Conservation (phyloP, 30 jellyfish, hydroid and myxozoan species). For the Hydra vulgaris region DNA sequence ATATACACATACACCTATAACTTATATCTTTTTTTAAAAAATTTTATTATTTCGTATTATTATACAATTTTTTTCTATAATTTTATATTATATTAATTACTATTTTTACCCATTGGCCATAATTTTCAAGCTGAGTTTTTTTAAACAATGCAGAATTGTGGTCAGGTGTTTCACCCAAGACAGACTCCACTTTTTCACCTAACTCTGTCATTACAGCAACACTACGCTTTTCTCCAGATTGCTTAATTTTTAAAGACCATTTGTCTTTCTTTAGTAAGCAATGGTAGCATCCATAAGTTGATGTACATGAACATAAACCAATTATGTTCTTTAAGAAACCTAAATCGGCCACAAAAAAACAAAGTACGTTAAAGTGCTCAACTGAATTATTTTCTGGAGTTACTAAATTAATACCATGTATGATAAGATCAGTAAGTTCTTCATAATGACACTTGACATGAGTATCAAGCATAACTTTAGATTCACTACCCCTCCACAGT, state of each 20-base stretch:
- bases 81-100: neutral
- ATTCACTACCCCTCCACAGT: slow-evolving; percentile 17
- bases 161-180: slow-evolving; percentile 10
- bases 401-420: slow-evolving; percentile 15
- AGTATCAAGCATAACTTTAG: neutral
- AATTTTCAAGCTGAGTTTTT: neutral
- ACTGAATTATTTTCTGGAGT: neutral
- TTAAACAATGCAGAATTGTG: neutral
- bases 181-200: slow-evolving; percentile 6
- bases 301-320: slow-evolving; percentile 24
- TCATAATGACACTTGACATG: slow-evolving; percentile 7
- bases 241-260: neutral
- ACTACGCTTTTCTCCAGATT: neutral
- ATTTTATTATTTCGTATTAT: neutral
- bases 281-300: slow-evolving; percentile 15
- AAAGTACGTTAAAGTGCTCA: slow-evolving; percentile 16
- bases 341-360: slow-evolving; percentile 13
- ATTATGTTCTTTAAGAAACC: slow-evolving; percentile 13
- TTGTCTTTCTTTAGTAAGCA: neutral
- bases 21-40: too few relatives aligned
- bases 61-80: too few relatives aligned
- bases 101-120: slow-evolving; percentile 21
- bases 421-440: neutral
- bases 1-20: too few relatives aligned
- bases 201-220: neutral